Conservation (phyloP, 1,140 invertebrate species). For the Asobara japonica region DNA sequence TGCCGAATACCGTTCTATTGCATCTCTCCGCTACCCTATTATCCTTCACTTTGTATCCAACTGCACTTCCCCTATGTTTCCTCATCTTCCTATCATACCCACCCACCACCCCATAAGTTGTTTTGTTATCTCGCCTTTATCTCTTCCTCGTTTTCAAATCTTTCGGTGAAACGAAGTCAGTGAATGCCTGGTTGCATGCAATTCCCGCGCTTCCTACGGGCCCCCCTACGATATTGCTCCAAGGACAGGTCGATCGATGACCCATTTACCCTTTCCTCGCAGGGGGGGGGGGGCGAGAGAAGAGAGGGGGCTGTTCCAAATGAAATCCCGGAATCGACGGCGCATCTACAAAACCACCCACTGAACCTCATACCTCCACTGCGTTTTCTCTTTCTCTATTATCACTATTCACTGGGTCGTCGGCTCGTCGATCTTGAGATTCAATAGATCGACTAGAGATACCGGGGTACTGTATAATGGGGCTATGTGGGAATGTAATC, state of each 20-base stretch:
- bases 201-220: constrained; percentile 24
- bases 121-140: neutral
- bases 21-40: neutral
- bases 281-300: neutral
- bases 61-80: neutral
- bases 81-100: neutral
- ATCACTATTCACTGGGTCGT: neutral
- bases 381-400: neutral
- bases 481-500: neutral
- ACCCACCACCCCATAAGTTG: neutral
- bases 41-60: constrained; percentile 11
- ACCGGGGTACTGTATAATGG: neutral
- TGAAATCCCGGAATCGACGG: constrained; percentile 1
- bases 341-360: neutral
- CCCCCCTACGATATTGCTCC: constrained; percentile 33
- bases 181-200: constrained; percentile 1
- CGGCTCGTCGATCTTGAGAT: neutral
- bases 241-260: constrained; percentile 60
- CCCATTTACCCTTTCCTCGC: constrained; percentile 50
- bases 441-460: neutral
- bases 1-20: neutral
- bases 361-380: neutral
- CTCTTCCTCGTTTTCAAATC: neutral
- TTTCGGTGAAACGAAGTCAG: neutral
- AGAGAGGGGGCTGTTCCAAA: neutral